A percentile compares a stretch with the other conserved stretches of the same genome.
These are phyloP conservation scores for Phalloptychus januarius DNA, from an alignment of 2,797 vertebrate species.

Conservation along the genomic window DNA sequence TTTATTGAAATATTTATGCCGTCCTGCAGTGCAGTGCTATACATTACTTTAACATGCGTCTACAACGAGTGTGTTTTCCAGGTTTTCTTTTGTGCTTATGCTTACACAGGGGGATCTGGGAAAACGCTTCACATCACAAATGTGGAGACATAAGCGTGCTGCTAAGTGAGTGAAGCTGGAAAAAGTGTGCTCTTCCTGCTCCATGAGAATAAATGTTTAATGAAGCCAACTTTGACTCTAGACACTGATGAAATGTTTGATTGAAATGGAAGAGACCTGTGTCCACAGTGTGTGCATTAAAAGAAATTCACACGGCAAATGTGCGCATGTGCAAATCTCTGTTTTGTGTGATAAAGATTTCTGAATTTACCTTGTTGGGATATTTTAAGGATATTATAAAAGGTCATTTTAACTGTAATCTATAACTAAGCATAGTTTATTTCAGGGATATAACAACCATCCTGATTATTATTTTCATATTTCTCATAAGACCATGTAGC, in stretches of 20 bases:
- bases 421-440: background rate
- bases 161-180: constrained; percentile 23
- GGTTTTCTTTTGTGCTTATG: background rate
- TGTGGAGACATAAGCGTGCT: constrained; percentile 5
- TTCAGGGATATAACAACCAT: background rate
- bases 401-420: background rate
- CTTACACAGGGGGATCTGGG: background rate
- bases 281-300: background rate
- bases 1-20: constrained; percentile 44
- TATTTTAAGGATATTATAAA: background rate
- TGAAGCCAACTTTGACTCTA: constrained; percentile 55
- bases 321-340: background rate
- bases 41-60: constrained; percentile 9
- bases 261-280: constrained; percentile 11
- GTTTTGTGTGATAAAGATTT: background rate
- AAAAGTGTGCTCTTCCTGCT: constrained; percentile 33
- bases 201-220: constrained; percentile 55
- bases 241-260: constrained; percentile 62
- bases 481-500: background rate
- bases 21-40: constrained; percentile 10
- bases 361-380: background rate
- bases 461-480: background rate
- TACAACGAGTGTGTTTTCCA: background rate
- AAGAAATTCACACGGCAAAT: background rate
- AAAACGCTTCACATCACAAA: constrained; percentile 21